Evolutionary conservation across 2,888 invertebrate genomes (phyloP).

Genomic region (Ceratothoa steindachneri): DNA sequence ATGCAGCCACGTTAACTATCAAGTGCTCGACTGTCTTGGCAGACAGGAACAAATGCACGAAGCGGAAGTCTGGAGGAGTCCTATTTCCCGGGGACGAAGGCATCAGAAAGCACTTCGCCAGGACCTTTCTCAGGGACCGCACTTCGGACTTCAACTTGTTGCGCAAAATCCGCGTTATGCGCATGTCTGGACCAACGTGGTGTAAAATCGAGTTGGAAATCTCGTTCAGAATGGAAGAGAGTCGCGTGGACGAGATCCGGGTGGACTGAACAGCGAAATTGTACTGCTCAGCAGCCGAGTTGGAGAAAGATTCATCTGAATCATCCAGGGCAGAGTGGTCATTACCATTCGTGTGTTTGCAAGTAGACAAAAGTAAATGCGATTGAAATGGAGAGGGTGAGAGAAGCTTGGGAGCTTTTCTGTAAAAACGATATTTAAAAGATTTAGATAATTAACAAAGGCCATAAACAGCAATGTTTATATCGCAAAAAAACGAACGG

Average conservation of each 20-base stretch:
- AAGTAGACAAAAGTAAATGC: no score
- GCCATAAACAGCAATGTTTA: no score
- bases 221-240: not conserved
- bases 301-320: no score
- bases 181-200: not conserved
- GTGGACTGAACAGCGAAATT: slow-evolving; percentile 2
- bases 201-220: not conserved
- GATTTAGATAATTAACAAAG: no score
- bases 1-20: not conserved
- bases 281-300: not conserved
- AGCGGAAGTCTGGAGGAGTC: not conserved
- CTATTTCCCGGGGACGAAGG: not conserved
- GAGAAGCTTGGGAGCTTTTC: no score
- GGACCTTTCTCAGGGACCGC: not conserved
- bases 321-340: no score
- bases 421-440: no score
- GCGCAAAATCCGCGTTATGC: not conserved
- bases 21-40: not conserved
- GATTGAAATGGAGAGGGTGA: no score
- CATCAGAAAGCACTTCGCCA: not conserved
- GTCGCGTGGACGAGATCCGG: not conserved
- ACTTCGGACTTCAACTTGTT: not conserved
- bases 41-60: not conserved
- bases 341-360: no score
- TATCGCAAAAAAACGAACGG: no score